A percentile compares a stretch with the other conserved stretches of the same genome.
Evolutionary conservation across 2,797 vertebrate genomes (phyloP).

Genomic region (Phataginus tetradactyla): DNA sequence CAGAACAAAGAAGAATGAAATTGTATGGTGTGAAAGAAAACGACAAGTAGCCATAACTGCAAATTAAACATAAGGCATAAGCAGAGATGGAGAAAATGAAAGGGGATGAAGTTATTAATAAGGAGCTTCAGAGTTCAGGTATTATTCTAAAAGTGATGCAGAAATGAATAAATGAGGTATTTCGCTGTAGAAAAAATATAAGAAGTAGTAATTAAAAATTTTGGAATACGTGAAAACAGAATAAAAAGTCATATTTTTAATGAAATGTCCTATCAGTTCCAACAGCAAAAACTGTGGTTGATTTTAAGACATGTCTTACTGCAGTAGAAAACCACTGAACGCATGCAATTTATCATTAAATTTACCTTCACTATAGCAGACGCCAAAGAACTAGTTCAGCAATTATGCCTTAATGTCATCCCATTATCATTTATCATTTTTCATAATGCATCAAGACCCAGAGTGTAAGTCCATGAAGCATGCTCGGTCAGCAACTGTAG

Average conservation of each 20-base stretch:
- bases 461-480: neutral
- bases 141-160: neutral
- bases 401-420: neutral
- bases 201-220: neutral
- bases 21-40: neutral
- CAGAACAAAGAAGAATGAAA: neutral
- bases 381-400: conserved; percentile 35
- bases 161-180: neutral
- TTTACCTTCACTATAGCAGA: conserved; percentile 28
- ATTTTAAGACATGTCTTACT: conserved; percentile 30
- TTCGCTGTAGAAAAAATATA: neutral
- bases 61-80: neutral
- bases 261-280: conserved; percentile 3
- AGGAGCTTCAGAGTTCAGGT: neutral
- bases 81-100: neutral
- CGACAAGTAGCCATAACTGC: neutral
- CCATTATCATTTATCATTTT: conserved; percentile 26
- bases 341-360: conserved; percentile 13
- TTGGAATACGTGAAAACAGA: neutral
- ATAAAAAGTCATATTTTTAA: neutral
- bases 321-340: conserved; percentile 8
- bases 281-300: neutral
- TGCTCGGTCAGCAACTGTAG: neutral
- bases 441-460: neutral
- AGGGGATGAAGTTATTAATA: neutral